Percentiles rank a stretch among this genome's conserved stretches.
phyloP scores from a whole-genome alignment of 1,140 invertebrate species.

The Muscidifurax raptorellus region DNA sequence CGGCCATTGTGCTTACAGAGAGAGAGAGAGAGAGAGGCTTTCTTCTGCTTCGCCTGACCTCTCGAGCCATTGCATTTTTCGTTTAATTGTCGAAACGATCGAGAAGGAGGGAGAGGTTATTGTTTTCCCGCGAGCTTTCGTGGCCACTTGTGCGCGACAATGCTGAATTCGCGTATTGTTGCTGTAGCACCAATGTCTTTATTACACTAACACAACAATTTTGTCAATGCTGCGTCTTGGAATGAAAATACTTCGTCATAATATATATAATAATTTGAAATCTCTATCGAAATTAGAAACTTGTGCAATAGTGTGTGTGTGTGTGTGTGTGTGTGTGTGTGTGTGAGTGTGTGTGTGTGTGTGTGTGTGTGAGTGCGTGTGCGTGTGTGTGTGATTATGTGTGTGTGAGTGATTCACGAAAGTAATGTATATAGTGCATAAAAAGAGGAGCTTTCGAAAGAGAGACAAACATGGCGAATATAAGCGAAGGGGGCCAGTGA shows the following conservation, averaged over 20 bases:
- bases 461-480: conserved; percentile 10
- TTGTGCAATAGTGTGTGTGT: too few relatives aligned
- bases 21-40: neutral
- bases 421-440: too few relatives aligned
- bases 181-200: neutral
- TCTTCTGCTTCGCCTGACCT: neutral
- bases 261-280: too few relatives aligned
- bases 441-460: neutral
- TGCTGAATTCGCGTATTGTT: neutral
- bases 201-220: too few relatives aligned
- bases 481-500: conserved; percentile 19
- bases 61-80: conserved; percentile 25
- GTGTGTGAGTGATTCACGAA: too few relatives aligned
- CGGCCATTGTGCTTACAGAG: conserved; percentile 8
- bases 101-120: neutral
- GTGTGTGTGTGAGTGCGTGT: too few relatives aligned
- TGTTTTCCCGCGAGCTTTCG: neutral
- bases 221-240: too few relatives aligned
- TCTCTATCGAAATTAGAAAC: too few relatives aligned
- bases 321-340: too few relatives aligned
- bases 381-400: too few relatives aligned
- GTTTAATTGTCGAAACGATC: conserved; percentile 11
- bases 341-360: too few relatives aligned
- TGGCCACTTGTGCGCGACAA: neutral
- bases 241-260: too few relatives aligned